Conservation (phyloP, 1,140 invertebrate genomes). For the Pogonomyrmex barbatus region DNA sequence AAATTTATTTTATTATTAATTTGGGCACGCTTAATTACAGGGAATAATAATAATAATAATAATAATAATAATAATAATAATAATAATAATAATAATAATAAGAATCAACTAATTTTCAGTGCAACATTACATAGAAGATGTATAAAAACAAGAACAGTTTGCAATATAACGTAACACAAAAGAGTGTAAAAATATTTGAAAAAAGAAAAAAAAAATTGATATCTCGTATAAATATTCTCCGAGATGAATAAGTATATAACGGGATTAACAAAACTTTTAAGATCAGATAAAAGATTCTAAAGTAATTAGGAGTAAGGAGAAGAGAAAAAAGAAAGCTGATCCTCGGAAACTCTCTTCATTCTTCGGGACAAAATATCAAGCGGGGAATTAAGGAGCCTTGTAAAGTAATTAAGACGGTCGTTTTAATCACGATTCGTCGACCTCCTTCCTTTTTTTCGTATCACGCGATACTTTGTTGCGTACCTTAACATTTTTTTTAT, state of each 20-base stretch:
- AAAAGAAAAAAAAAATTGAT: background rate
- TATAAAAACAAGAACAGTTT: background rate
- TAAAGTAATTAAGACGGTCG: constrained; percentile 64
- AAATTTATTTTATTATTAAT: constrained; percentile 20
- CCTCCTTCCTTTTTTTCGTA: constrained; percentile 61
- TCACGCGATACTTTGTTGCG: constrained; percentile 69
- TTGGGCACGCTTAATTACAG: constrained; percentile 1
- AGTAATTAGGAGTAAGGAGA: constrained; percentile 2
- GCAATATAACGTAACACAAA: background rate
- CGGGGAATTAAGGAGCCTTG: constrained; percentile 41
- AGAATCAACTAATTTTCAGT: constrained; percentile 25
- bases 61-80: too few relatives aligned
- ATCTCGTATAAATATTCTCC: constrained; percentile 1
- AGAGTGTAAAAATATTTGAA: background rate
- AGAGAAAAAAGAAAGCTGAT: background rate
- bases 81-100: constrained; percentile 15
- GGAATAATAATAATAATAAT: too few relatives aligned
- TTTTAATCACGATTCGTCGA: constrained; percentile 70
- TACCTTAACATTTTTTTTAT: constrained; percentile 60
- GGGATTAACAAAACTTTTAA: background rate
- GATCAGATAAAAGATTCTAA: background rate
- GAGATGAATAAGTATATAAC: background rate
- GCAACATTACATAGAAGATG: background rate
- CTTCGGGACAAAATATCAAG: constrained; percentile 21
- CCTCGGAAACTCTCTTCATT: background rate